Evolutionary conservation across 2,113 vertebrate species (phyloP), one percentile per base, ranked within the genome.

Genomic region (Lipophrys pholis): DNA sequence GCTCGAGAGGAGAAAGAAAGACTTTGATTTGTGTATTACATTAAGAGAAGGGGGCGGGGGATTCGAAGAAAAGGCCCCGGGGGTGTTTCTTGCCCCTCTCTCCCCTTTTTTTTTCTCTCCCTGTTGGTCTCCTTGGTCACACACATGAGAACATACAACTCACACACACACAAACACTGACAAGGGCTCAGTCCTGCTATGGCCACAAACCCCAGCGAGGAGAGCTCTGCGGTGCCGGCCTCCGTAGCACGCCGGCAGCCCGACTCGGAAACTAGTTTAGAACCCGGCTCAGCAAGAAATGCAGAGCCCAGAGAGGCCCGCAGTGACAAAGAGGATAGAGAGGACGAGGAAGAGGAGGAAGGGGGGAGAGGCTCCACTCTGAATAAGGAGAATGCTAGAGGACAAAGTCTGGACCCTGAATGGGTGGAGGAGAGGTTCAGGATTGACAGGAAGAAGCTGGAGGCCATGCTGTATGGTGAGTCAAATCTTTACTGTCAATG

Each of bases 401-500:
- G 49, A 36, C 82, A 89, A 48, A 70, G 69, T 60, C 43, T 61
- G 36, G 91, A 94, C 83, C 89, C 86, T 0, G 91, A 95, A 12
- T 93, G 92, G 92, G 80, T 93, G 78, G 94, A 95, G 71, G 94
- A 95, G 80, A 90, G 94, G 69, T 95, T 95, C 86, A 90, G 94
- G 78, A 94, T 95, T 5, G 93, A 95, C 89, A 89, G 94, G 83
- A 95, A 94, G 89, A 95, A 94, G 84, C 90, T 95, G 80, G 94
- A 95, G 82, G 84, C 56, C 76, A 94, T 94, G 94, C 76, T 95
- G 84, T 94, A 94, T 46, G 84, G 94, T 95, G 81, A 93, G 93
- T 86, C 16, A 54, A 40, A 39, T 15, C 21, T 30, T 30, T 30
- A 30, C 21, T 30, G 21, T 30, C 21, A 30, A 30, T 30, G 21